These are phyloP conservation scores for Paratilapia polleni DNA, from an alignment of 2,113 vertebrate genomes.

Conservation along the genomic window DNA sequence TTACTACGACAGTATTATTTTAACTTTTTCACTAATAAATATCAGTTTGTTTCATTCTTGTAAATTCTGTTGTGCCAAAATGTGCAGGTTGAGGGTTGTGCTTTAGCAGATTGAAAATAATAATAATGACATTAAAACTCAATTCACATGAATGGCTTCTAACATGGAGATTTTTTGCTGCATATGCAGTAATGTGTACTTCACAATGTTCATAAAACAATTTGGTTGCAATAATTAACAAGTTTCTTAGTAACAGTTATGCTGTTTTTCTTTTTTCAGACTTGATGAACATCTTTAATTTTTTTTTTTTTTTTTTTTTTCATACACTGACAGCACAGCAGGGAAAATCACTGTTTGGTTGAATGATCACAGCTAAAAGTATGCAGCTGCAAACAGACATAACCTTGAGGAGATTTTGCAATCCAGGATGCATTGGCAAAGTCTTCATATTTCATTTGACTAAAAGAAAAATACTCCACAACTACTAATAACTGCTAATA, in stretches of 20 bases:
- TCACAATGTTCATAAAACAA: background rate
- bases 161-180: background rate
- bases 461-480: conserved; percentile 12
- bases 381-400: background rate
- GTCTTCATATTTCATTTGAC: conserved; percentile 4
- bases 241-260: background rate
- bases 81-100: no score
- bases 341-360: background rate
- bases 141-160: background rate
- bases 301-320: background rate
- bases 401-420: background rate
- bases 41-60: no score
- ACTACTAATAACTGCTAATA: no score
- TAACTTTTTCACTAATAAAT: no score
- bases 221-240: background rate
- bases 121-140: no score
- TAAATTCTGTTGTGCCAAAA: no score
- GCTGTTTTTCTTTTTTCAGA: background rate
- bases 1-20: no score
- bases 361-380: background rate
- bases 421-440: background rate
- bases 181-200: background rate
- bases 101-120: no score
- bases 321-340: background rate
- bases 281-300: background rate